These are phyloP conservation scores for Drosophila erecta DNA, from an alignment of 1,140 invertebrate genomes.

Conservation along the genomic window DNA sequence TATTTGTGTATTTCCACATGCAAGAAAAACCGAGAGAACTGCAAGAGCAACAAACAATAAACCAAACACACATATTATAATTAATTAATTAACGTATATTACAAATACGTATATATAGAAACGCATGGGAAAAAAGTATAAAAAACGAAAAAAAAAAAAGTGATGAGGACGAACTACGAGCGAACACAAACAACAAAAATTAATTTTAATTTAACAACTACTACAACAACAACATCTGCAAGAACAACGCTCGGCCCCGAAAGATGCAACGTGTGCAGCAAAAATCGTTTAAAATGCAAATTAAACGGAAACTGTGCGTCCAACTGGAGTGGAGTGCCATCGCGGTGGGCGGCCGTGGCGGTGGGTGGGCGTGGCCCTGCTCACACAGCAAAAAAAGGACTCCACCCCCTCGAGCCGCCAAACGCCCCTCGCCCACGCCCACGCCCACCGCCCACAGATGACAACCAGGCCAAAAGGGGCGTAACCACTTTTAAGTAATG, in stretches of 20 bases:
- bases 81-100: constrained; percentile 74
- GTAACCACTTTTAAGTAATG: constrained; percentile 70
- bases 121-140: constrained; percentile 20
- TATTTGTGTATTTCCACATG: constrained; percentile 42
- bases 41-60: constrained; percentile 64
- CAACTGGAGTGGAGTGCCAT: constrained; percentile 52
- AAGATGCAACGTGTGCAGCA: constrained; percentile 80
- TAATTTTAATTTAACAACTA: constrained; percentile 79
- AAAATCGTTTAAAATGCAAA: constrained; percentile 84
- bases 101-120: constrained; percentile 40
- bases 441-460: constrained; percentile 39
- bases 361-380: constrained; percentile 20
- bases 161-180: constrained; percentile 45
- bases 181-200: constrained; percentile 67
- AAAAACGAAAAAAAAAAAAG: constrained; percentile 22
- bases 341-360: constrained; percentile 4
- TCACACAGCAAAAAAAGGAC: constrained; percentile 46
- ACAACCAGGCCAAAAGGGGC: constrained; percentile 51
- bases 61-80: constrained; percentile 65
- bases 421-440: not conserved
- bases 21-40: constrained; percentile 45
- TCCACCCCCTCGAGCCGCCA: not conserved
- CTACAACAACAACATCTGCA: constrained; percentile 50
- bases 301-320: constrained; percentile 68
- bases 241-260: constrained; percentile 33